Evolutionary conservation across 2,888 invertebrate genomes (phyloP).

Genomic region (Agrochola litura): DNA sequence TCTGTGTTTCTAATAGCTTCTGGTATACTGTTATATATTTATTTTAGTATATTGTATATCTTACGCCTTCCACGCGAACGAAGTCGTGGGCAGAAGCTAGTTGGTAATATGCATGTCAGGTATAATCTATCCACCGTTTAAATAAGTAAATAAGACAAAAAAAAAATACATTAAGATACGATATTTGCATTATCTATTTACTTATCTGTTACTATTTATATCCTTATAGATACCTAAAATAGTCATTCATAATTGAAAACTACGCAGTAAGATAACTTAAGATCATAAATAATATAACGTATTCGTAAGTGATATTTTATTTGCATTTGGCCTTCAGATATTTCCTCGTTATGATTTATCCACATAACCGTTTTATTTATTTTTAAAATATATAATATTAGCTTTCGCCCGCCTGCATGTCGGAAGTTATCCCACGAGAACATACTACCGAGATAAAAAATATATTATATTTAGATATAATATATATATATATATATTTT

Average conservation of each 20-base stretch:
- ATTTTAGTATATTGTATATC: too few relatives aligned
- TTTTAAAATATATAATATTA: too few relatives aligned
- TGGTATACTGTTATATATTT: too few relatives aligned
- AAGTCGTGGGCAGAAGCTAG: background rate
- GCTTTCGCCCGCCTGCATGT: too few relatives aligned
- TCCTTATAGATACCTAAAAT: background rate
- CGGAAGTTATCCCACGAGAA: too few relatives aligned
- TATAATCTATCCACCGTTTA: background rate
- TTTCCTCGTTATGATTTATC: background rate
- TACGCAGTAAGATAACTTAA: background rate
- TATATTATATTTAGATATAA: too few relatives aligned
- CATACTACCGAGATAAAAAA: too few relatives aligned
- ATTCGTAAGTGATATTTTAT: too few relatives aligned
- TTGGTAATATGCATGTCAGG: background rate
- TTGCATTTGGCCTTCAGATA: background rate
- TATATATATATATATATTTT: too few relatives aligned
- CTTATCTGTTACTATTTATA: background rate
- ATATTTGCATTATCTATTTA: background rate
- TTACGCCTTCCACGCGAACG: background rate
- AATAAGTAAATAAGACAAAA: too few relatives aligned
- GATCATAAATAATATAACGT: background rate
- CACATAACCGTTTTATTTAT: too few relatives aligned
- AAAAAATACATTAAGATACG: background rate
- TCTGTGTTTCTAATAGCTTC: too few relatives aligned
- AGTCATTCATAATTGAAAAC: background rate